Base-by-base conservation (phyloP, 2,888 invertebrate species). In the Drosophila subquinaria region DNA sequence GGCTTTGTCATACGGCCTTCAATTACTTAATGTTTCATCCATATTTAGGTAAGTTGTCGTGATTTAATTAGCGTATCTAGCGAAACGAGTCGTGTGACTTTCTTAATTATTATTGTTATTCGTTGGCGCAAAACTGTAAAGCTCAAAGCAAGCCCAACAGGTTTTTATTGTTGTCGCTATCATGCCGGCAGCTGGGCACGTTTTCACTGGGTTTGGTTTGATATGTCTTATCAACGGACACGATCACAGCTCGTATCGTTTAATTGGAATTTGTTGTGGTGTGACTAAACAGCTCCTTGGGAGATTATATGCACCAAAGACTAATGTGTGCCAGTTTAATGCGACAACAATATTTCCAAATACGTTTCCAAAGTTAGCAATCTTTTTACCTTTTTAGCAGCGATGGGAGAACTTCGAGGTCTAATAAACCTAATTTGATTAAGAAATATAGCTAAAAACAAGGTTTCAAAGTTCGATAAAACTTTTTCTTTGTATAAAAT, bases 11-110 rank as follows among this genome's bases (percentile, higher is more conserved):
- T 95, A 96, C 89, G 95, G 95, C 11, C 92, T 95, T 76, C 93
- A 94, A 68, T 94, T 95, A 79, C 94, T 96, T 59, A 95, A 95
- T 95, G 76, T 95, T 94, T 90, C 94, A 90, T 88, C 95, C 93
- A 91, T 94, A 93, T 90, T 94, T 66, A 85, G 82, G 91, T 92
- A 57, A 75, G 69, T 63, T 40, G 42, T 23, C 27, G 51, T 23
- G 38, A 63, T 60, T 81, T 72, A 81, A 79, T 88, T 81, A 82
- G 55, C 70, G 61, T 36, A 52, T 40, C 15, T 45, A 17, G 5
- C 94, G 94, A 38, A 43, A 67, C 68, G 50, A 51, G 71, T 68
- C 53, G 59, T 62, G 72, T 69, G 73, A 70, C 43, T 64, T 23
- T 60, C 50, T 51, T 45, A 45, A 57, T 38, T 65, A 15, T 43